Percentiles rank a stretch among this genome's conserved stretches.
Conservation (phyloP, 1,140 invertebrate species). For the Macrostomum lignano region DNA sequence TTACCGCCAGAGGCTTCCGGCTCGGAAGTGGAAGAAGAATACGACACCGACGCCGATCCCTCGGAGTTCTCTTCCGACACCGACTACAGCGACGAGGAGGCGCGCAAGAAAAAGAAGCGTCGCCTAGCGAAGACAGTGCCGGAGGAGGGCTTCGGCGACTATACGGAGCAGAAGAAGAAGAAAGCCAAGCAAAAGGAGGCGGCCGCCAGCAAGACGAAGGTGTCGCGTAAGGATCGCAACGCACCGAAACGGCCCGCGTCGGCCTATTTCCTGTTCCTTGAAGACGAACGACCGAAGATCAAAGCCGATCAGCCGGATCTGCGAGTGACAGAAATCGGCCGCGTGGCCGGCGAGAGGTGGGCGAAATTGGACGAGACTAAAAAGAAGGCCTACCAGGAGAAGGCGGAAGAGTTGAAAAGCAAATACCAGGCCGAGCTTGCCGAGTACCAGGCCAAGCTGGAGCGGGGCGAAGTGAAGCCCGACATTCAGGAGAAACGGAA, state of each 20-base stretch:
- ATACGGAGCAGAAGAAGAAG: slow-evolving; percentile 34
- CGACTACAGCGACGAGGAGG: slow-evolving; percentile 10
- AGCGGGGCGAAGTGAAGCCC: too few species aligned
- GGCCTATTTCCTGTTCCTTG: slow-evolving; percentile 79
- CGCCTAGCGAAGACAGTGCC: slow-evolving; percentile 38
- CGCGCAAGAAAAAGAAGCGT: slow-evolving; percentile 23
- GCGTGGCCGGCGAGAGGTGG: slow-evolving; percentile 82
- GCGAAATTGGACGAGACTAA: slow-evolving; percentile 35
- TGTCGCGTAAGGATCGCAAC: slow-evolving; percentile 37
- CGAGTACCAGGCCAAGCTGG: too few species aligned
- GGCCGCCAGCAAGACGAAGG: slow-evolving; percentile 2
- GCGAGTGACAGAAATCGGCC: slow-evolving; percentile 55
- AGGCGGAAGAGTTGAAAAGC: too few species aligned
- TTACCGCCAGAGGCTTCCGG: slow-evolving; percentile 10
- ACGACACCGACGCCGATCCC: slow-evolving; percentile 3
- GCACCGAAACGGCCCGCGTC: slow-evolving; percentile 63
- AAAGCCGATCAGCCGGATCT: slow-evolving; percentile 63
- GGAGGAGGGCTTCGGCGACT: slow-evolving; percentile 7
- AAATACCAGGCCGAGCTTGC: too few species aligned
- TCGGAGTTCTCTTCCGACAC: slow-evolving; percentile 7
- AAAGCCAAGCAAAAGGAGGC: slow-evolving; percentile 1
- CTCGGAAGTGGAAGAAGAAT: slow-evolving; percentile 4
- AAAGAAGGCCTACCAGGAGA: background rate
- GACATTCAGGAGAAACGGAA: too few species aligned
- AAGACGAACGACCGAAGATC: slow-evolving; percentile 55